phyloP scores from a whole-genome alignment of 35 echinoderm and acorn worm genomes.

The Stichopus chloronotus region DNA sequence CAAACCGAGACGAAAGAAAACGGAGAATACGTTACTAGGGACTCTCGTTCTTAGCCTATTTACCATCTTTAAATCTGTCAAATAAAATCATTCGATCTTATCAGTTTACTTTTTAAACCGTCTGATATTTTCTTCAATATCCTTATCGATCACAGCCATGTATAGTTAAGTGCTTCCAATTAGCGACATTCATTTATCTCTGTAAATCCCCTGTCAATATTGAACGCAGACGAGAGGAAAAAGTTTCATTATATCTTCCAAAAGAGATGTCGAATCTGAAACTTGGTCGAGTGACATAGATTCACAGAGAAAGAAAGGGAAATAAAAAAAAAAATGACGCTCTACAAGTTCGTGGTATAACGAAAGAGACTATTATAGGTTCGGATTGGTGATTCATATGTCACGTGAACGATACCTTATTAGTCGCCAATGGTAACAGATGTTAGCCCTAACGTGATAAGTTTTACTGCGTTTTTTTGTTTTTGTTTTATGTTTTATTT shows the following conservation, averaged over 20 bases:
- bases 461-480: too few relatives aligned
- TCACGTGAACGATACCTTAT: too few relatives aligned
- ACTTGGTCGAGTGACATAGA: too few relatives aligned
- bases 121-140: background rate
- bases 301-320: too few relatives aligned
- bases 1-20: background rate
- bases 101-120: background rate
- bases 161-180: constrained; percentile 9
- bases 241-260: background rate
- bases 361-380: too few relatives aligned
- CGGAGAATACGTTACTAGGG: constrained; percentile 1
- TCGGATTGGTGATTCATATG: too few relatives aligned
- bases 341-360: too few relatives aligned
- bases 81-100: background rate
- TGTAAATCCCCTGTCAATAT: background rate
- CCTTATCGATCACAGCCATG: background rate
- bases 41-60: background rate
- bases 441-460: too few relatives aligned
- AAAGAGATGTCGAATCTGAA: too few relatives aligned
- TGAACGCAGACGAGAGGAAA: background rate
- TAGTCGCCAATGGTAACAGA: too few relatives aligned
- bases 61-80: background rate
- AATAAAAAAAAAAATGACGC: too few relatives aligned
- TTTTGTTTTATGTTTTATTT: too few relatives aligned
- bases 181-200: constrained; percentile 16